Evolutionary conservation across 35 echinoderm and acorn worm species (phyloP).

Genomic region (Ophiothrix spiculata): DNA sequence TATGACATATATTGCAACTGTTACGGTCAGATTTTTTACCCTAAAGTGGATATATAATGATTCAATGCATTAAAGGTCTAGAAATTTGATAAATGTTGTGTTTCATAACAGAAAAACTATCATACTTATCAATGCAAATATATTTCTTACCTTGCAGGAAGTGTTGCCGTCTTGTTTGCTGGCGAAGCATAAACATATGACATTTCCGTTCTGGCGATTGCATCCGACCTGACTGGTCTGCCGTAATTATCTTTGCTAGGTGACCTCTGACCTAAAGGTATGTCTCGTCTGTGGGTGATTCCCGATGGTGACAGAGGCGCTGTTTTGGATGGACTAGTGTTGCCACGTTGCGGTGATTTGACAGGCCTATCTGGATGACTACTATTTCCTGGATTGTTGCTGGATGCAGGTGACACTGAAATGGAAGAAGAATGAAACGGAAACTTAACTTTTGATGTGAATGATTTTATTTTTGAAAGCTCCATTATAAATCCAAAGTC

Average conservation of each 20-base stretch:
- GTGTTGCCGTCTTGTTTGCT: neutral
- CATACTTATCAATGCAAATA: no score
- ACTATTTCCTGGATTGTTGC: neutral
- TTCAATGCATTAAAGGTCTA: no score
- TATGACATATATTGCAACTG: no score
- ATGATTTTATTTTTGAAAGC: no score
- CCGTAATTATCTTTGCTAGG: neutral
- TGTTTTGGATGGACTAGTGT: neutral
- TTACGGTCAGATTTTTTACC: no score
- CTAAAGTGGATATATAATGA: no score
- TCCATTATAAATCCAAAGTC: no score
- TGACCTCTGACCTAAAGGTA: neutral
- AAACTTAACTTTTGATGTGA: neutral
- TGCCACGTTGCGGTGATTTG: neutral
- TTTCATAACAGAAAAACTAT: no score
- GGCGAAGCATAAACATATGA: neutral
- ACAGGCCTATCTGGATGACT: neutral
- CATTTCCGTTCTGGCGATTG: neutral
- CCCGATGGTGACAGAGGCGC: neutral
- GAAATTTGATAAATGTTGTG: no score
- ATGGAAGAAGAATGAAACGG: neutral
- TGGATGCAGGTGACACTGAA: neutral
- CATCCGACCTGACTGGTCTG: neutral
- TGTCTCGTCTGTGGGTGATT: neutral
- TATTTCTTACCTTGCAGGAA: neutral